These are phyloP conservation scores for Thermophis baileyi DNA, from an alignment of 2,113 vertebrate genomes.

Conservation along the genomic window DNA sequence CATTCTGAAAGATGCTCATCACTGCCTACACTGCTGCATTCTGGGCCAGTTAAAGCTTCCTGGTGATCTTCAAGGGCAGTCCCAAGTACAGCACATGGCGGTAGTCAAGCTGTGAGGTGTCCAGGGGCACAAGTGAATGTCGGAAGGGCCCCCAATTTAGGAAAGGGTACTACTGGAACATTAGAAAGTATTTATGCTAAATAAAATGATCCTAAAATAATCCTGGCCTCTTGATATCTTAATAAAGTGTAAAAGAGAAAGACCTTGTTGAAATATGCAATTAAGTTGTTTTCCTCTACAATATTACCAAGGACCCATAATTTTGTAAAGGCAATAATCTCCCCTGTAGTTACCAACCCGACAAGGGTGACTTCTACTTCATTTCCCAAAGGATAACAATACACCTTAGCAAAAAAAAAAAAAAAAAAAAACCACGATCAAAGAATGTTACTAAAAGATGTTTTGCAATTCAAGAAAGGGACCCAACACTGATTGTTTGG, in stretches of 20 bases:
- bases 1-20: too few relatives aligned
- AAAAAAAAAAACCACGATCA: not conserved
- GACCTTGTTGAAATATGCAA: not conserved
- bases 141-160: too few relatives aligned
- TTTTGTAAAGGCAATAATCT: not conserved
- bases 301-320: not conserved
- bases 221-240: not conserved
- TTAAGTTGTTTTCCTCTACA: not conserved
- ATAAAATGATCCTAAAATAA: not conserved
- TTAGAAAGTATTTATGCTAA: not conserved
- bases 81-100: too few relatives aligned
- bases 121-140: not conserved
- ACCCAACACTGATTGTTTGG: not conserved
- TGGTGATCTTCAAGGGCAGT: too few relatives aligned
- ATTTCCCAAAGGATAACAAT: not conserved
- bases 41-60: too few relatives aligned
- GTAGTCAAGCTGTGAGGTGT: not conserved
- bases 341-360: not conserved
- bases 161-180: not conserved
- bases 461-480: not conserved
- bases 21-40: too few relatives aligned
- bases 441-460: not conserved
- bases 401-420: not conserved
- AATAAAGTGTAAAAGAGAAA: not conserved
- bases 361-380: not conserved